Evolutionary conservation across 2,797 vertebrate genomes (phyloP), one percentile per base, ranked within the genome.

Genomic region (Sphenopsis melanotis): DNA sequence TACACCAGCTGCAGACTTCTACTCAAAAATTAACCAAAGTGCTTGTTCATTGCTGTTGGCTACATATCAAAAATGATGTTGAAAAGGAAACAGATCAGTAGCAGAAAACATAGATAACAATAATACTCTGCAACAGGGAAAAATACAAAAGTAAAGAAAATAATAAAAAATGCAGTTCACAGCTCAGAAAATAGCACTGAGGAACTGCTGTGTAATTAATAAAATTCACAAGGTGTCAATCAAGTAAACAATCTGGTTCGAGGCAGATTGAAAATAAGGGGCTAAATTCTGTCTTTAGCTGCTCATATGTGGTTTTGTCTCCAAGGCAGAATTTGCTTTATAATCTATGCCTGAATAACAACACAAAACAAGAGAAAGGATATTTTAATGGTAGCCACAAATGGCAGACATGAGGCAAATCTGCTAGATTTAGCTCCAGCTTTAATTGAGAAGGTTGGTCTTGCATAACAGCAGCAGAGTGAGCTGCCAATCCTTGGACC

Each of bases 361-460:
- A 52, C 53, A 60, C 32, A 59, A 79, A 94, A 94, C 83, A 93
- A 93, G 83, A 71, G 52, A 85, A 89, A 74, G 30, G 76, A 65
- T 82, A 55, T 60, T 94, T 92, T 90, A 82, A 50, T 79, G 76
- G 50, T 87, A 89, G 71, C 56, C 41, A 66, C 52, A 84, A 95
- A 94, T 70, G 47, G 78, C 46, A 87, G 66, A 46, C 81, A 75
- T 13, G 60, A 87, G 82, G 64, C 75, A 94, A 93, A 96, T 81
- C 65, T 92, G 71, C 52, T 71, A 81, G 50, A 44, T 93, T 89
- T 96, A 94, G 75, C 49, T 78, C 56, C 1, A 86, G 50, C 41
- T 89, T 89, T 96, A 94, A 95, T 94, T 92, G 90, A 76, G 91
- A 81, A 94, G 87, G 88, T 84, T 90, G 84, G 69, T 94, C 90